Base-by-base conservation (phyloP, 2,113 vertebrate genomes). In the Ameiurus melas region DNA sequence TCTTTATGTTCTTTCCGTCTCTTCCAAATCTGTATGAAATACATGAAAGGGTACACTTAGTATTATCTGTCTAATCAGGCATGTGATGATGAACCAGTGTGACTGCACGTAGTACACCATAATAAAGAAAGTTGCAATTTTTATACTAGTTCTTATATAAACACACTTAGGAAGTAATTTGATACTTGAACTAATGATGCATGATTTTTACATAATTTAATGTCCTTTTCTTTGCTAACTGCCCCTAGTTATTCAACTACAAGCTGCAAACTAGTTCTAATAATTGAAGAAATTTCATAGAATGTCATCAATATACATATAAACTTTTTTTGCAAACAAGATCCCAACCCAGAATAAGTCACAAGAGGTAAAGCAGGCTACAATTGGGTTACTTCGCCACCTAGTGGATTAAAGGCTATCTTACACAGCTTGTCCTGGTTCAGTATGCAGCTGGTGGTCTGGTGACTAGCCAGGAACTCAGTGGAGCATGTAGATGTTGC, bases 331-430 rank as follows among this genome's bases (percentile, higher is more conserved):
- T 5, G 13, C 27, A 75, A 75, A 75, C 9, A 75, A 43, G 20
- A 22, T 3, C 70, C 14, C 17, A 39, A 2, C 33, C 70, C 70
- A 73, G 70, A 22, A 73, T 39, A 73, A 71, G 64, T 36, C 17
- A 22, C 19, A 12, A 25, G 71, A 43, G 25, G 20, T 43, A 51
- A 51, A 51, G 43, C 39, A 51, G 30, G 68, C 1, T 16, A 77
- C 58, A 55, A 68, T 73, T 60, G 55, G 86, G 22, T 82, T 71
- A 71, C 10, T n/a, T 60, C 36, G 16, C 80, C 86, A 73, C 33
- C 86, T 73, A 87, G 64, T 83, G 86, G 86, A 47, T 1, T 22
- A 57, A 39, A 39, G 20, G 68, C 36, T 20, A 25, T 47, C 71
- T 25, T 75, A 27, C 20, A 43, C 71, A 75, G 71, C 36, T 25